These are phyloP conservation scores for Coelopa pilipes DNA, from an alignment of 2,888 invertebrate genomes.

Conservation along the genomic window DNA sequence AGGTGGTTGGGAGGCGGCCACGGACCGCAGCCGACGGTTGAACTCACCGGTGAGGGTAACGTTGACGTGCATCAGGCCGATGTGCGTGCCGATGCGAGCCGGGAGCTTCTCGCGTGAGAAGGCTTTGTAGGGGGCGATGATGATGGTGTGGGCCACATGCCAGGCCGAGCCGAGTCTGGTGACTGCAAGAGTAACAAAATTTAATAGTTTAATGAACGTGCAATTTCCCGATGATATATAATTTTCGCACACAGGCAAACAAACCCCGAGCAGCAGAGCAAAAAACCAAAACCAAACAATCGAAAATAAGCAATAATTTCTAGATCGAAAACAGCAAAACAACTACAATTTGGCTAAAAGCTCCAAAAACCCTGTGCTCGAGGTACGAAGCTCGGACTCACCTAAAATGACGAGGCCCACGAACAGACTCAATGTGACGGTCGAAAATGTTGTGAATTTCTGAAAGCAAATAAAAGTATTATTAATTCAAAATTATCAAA, in stretches of 20 bases:
- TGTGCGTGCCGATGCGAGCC: conserved; percentile 90
- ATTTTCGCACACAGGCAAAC: no score
- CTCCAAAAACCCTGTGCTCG: no score
- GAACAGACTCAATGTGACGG: conserved; percentile 90
- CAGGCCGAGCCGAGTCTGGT: conserved; percentile 91
- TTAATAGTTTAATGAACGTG: neutral
- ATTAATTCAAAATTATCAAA: no score
- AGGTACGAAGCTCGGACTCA: conserved; percentile 72
- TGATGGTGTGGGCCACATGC: conserved; percentile 87
- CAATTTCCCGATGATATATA: neutral
- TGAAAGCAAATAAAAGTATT: conserved; percentile 66
- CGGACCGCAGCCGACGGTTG: neutral
- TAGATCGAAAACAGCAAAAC: no score
- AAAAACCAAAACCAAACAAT: no score
- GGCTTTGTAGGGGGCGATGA: conserved; percentile 88
- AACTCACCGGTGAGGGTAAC: conserved; percentile 88
- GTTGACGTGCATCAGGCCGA: conserved; percentile 94
- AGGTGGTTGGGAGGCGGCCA: no score
- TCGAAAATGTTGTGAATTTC: conserved; percentile 92
- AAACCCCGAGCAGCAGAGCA: no score
- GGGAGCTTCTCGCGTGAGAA: conserved; percentile 89
- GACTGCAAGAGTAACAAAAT: conserved; percentile 71
- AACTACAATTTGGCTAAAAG: no score
- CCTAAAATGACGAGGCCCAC: conserved; percentile 93
- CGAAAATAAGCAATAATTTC: no score